These are phyloP conservation scores for Ormyrus labotus DNA, from an alignment of 2,888 invertebrate species.

Conservation along the genomic window DNA sequence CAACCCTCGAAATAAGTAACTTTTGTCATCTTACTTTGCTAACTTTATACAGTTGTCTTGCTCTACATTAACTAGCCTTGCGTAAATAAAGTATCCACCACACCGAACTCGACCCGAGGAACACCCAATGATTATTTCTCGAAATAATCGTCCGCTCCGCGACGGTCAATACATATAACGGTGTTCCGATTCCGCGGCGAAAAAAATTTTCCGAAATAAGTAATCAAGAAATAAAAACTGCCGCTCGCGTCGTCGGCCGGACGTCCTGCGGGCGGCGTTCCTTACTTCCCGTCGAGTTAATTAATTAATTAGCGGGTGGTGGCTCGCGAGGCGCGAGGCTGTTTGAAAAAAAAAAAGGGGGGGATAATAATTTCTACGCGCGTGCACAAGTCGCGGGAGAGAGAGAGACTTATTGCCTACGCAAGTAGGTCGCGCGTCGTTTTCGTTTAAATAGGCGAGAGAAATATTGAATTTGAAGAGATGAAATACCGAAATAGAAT, in stretches of 20 bases:
- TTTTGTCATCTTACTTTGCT: conserved; percentile 34
- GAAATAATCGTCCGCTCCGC: not conserved
- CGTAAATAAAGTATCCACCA: conserved; percentile 1
- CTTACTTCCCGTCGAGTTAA: not conserved
- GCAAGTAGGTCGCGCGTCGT: conserved; percentile 7
- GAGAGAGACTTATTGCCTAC: too few species aligned
- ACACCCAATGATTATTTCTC: conserved; percentile 30
- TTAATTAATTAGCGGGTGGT: conserved; percentile 5
- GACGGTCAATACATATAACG: not conserved
- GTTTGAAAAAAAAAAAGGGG: too few species aligned
- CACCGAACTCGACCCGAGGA: not conserved
- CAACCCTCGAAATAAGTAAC: conserved; percentile 27
- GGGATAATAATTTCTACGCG: too few species aligned
- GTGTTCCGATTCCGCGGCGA: too few species aligned
- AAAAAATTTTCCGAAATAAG: too few species aligned
- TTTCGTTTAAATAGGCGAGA: conserved; percentile 24
- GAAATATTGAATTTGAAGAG: conserved; percentile 32
- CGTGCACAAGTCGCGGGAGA: too few species aligned
- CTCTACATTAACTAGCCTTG: conserved; percentile 29
- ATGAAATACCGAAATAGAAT: conserved; percentile 31
- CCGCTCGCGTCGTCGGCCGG: too few species aligned
- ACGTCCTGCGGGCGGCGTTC: too few species aligned
- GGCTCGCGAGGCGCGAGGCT: not conserved
- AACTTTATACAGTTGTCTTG: conserved; percentile 24
- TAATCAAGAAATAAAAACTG: too few species aligned